Base-by-base conservation (phyloP, 2,888 invertebrate genomes). In the Cotesia congregata region DNA sequence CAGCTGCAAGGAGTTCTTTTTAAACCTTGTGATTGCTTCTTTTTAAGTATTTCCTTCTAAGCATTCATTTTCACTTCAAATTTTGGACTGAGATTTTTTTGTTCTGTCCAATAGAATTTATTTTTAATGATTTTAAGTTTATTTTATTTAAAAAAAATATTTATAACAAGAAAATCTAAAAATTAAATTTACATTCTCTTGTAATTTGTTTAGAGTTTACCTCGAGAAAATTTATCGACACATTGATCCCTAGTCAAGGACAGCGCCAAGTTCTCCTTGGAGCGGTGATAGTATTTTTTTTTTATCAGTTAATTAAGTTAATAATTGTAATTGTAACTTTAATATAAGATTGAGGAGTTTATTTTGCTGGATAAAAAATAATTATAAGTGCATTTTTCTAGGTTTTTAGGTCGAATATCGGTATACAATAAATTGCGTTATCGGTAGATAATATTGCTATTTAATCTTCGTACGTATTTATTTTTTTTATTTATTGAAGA, bases 191-290 rank as follows among this genome's bases (percentile, higher is more conserved):
- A 60, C 70, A 59, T 70, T 60, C 38, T 38, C 30, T 60, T 50
- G 50, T 50, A 50, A 12, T 50, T 50, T 50, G 50, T 50, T 50
- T 50, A 60, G 61, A 40, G 71, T 71, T 71, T 61, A 61, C 71
- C 71, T 71, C 61, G 61, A 60, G 40, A 61, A 61, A 60, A 65
- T 72, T 72, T 65, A 72, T 65, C 65, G 72, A 72, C 62, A 72
- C 72, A 74, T 69, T 74, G 68, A 68, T 74, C 68, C 68, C 62
- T 41, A 41, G 41, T 74, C 74, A 74, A 62, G 74, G 69, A 69
- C 62, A 39, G 40, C 38, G 7, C n/a, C 61, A 74, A 17, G 74
- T 74, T 69, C 12, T 39, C 74, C 74, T 74, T 62, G 74, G n/a
- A 65, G 40, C 6, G 41, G 30, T 62, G 30, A 50, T 65, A 64